Evolutionary conservation across 2,113 vertebrate species (phyloP).

Genomic region (Quiscalus mexicanus): DNA sequence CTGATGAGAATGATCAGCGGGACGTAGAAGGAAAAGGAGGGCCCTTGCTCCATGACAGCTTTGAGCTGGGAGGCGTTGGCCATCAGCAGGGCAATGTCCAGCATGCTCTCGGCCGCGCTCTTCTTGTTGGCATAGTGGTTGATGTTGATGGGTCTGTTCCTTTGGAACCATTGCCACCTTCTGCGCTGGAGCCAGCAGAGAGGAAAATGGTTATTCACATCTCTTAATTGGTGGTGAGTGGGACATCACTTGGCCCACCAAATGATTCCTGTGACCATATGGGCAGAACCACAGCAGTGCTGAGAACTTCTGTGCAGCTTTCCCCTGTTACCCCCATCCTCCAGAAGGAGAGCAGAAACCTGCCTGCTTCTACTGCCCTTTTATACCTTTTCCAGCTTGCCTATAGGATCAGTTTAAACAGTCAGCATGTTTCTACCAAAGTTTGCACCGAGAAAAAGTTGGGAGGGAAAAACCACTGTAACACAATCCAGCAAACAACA

Average conservation of each 20-base stretch:
- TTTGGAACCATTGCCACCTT: neutral
- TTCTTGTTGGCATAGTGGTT: conserved; percentile 98
- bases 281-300: neutral
- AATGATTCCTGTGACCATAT: neutral
- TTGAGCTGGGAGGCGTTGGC: conserved; percentile 97
- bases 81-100: conserved; percentile 96
- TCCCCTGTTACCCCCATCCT: neutral
- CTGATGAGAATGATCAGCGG: conserved; percentile 88
- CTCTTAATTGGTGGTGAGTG: accelerated
- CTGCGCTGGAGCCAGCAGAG: conserved; percentile 10
- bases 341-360: neutral
- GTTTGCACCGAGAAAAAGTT: neutral
- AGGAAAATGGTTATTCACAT: neutral
- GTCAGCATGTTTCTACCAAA: neutral
- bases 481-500: neutral
- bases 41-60: conserved; percentile 88
- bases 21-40: conserved; percentile 81
- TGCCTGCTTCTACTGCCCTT: too few species aligned
- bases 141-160: conserved; percentile 82
- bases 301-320: neutral
- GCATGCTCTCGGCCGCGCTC: conserved; percentile 94
- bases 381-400: neutral
- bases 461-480: neutral
- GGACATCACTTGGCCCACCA: neutral
- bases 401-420: neutral